Percentiles rank a stretch among this genome's conserved stretches.
These are phyloP conservation scores for Terrapene triunguis DNA, from an alignment of 2,113 vertebrate species.

Conservation along the genomic window DNA sequence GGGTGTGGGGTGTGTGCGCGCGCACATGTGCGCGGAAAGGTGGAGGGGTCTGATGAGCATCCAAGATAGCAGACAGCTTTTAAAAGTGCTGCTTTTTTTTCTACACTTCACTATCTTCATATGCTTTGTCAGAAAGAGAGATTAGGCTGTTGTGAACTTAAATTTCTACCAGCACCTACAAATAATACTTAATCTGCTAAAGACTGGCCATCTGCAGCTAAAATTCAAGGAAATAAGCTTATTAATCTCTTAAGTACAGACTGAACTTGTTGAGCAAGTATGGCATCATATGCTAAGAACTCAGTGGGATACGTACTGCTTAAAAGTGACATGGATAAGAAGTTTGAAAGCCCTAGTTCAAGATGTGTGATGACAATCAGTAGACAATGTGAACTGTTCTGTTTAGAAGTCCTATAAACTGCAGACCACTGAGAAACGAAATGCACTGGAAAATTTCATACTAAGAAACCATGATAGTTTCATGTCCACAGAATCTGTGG, in stretches of 20 bases:
- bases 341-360: constrained; percentile 1
- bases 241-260: background rate
- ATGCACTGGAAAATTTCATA: background rate
- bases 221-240: background rate
- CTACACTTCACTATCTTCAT: background rate
- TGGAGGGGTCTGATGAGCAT: background rate
- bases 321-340: background rate
- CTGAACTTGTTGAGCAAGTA: background rate
- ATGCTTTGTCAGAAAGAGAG: background rate
- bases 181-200: background rate
- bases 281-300: background rate
- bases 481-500: background rate
- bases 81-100: background rate
- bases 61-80: background rate
- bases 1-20: background rate
- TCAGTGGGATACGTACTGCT: background rate
- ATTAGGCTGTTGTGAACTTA: constrained; percentile 1
- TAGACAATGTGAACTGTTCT: background rate
- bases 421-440: background rate
- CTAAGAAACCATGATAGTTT: background rate
- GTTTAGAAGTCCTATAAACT: background rate
- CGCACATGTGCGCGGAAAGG: background rate
- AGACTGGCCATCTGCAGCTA: background rate
- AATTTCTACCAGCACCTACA: background rate
- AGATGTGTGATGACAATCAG: background rate